These are phyloP conservation scores for Allygus modestus DNA, from an alignment of 2,888 invertebrate species.

Conservation along the genomic window DNA sequence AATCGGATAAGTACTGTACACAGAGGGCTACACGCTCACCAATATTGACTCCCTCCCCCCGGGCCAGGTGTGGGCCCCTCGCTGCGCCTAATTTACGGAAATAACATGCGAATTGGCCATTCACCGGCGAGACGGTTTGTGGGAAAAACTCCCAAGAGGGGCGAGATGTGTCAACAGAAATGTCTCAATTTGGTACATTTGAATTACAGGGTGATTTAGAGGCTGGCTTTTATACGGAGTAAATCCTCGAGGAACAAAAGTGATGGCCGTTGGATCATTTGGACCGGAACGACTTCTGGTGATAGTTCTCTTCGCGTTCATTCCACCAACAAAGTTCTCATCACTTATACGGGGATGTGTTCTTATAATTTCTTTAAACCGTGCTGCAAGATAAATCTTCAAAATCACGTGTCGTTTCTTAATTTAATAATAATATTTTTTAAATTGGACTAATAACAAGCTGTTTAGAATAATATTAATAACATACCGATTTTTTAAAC, in stretches of 20 bases:
- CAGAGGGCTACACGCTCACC: constrained; percentile 25
- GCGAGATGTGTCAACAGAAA: constrained; percentile 49
- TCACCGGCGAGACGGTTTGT: constrained; percentile 54
- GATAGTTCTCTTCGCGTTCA: background rate
- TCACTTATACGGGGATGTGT: too few species aligned
- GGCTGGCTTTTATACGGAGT: background rate
- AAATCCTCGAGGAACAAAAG: background rate
- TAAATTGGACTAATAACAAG: too few species aligned
- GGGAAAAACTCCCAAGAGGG: constrained; percentile 43
- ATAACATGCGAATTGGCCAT: constrained; percentile 60
- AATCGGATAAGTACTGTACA: constrained; percentile 48
- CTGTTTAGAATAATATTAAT: too few species aligned
- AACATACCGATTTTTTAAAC: too few species aligned
- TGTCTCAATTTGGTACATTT: constrained; percentile 28
- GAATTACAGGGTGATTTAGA: constrained; percentile 49
- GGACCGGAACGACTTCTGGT: background rate
- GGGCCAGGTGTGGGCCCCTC: constrained; percentile 31
- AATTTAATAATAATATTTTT: too few species aligned
- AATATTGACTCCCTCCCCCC: constrained; percentile 33
- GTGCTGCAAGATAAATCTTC: too few species aligned
- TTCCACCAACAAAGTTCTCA: too few species aligned
- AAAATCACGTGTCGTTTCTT: too few species aligned
- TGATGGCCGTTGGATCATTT: background rate
- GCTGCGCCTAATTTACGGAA: constrained; percentile 54
- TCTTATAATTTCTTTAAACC: too few species aligned